A percentile compares a stretch with the other conserved stretches of the same genome.
Conservation (phyloP, 2,888 invertebrate genomes). For the Parnassius apollo region DNA sequence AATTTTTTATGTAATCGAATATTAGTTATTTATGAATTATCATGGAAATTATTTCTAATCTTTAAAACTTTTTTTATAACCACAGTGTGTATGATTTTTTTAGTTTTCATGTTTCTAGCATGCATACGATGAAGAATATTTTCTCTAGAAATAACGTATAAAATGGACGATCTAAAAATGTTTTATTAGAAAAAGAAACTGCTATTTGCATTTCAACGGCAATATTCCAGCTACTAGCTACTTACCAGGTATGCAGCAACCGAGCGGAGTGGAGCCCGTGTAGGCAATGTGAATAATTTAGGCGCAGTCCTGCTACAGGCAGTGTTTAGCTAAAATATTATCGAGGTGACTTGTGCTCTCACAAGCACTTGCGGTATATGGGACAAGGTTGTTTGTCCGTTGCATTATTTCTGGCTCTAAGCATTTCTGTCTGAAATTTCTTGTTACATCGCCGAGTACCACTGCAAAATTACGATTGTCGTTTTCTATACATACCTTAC, state of each 20-base stretch:
- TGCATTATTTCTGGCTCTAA: constrained; percentile 27
- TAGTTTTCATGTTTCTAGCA: background rate
- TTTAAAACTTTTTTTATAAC: too few species aligned
- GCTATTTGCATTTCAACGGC: constrained; percentile 23
- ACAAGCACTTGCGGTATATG: constrained; percentile 33
- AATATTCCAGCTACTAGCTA: constrained; percentile 31
- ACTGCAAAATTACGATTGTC: too few species aligned
- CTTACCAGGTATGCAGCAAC: constrained; percentile 39
- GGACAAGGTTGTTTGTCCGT: constrained; percentile 40
- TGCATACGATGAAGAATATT: background rate
- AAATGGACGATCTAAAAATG: too few species aligned
- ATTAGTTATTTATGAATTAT: too few species aligned
- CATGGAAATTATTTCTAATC: too few species aligned
- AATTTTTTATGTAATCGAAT: too few species aligned
- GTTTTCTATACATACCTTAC: too few species aligned
- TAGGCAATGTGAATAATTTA: constrained; percentile 52
- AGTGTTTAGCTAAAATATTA: constrained; percentile 25
- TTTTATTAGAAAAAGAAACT: constrained; percentile 27
- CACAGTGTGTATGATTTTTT: background rate
- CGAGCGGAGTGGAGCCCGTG: constrained; percentile 29
- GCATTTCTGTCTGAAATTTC: constrained; percentile 19
- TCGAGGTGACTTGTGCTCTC: constrained; percentile 25
- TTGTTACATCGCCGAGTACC: too few species aligned
- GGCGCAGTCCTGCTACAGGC: constrained; percentile 30
- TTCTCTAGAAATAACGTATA: constrained; percentile 1